Evolutionary conservation across 2,113 vertebrate genomes (phyloP).

Genomic region (Oncorhynchus gorbuscha): DNA sequence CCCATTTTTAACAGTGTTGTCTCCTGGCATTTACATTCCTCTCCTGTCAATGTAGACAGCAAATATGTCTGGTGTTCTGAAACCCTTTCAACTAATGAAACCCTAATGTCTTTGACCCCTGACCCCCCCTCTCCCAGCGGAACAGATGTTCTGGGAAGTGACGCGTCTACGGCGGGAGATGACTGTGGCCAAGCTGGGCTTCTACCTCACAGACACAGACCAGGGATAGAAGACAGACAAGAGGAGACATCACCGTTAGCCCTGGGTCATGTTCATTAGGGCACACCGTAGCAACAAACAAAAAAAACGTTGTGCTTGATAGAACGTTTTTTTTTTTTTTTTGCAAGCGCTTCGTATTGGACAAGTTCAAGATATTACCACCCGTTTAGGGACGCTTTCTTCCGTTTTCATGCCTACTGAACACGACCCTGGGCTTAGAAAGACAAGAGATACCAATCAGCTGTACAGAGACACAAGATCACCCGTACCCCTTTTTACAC

Average conservation of each 20-base stretch:
- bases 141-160: constrained; percentile 96
- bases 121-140: constrained; percentile 78
- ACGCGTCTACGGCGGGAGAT: constrained; percentile 91
- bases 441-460: neutral
- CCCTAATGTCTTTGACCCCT: neutral
- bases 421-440: no score
- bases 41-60: neutral
- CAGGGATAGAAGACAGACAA: constrained; percentile 70
- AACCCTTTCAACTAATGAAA: neutral
- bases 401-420: no score
- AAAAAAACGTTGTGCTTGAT: no score
- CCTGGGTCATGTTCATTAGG: neutral
- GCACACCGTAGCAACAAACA: neutral
- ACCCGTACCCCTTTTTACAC: neutral
- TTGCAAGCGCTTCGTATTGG: no score
- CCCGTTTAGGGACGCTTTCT: no score
- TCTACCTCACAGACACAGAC: constrained; percentile 78
- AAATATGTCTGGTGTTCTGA: neutral
- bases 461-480: constrained; percentile 11
- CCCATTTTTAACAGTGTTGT: neutral
- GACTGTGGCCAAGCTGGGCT: constrained; percentile 91
- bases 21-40: no score
- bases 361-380: no score
- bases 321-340: no score
- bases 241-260: neutral